phyloP scores from a whole-genome alignment of 2,113 vertebrate species.

The Gnathonemus echidnorhynchus region DNA sequence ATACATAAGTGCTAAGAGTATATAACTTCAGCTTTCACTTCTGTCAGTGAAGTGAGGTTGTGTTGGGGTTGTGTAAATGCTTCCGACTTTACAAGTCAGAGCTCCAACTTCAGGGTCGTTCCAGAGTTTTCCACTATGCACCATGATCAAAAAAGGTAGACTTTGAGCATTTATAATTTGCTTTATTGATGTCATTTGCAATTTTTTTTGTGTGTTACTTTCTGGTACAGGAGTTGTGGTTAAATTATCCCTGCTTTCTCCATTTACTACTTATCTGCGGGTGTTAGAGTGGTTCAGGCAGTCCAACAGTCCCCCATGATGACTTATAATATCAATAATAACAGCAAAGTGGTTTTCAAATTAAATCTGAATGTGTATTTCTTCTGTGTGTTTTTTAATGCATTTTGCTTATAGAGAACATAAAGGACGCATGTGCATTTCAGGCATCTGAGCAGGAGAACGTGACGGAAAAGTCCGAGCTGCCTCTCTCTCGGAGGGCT shows the following conservation, averaged over 20 bases:
- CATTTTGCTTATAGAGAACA: neutral
- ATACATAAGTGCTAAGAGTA: neutral
- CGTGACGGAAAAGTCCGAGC: neutral
- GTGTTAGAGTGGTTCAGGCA: neutral
- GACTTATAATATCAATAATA: neutral
- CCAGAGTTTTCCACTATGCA: neutral
- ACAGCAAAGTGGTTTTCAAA: neutral
- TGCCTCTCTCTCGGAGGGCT: neutral
- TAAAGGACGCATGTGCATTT: neutral
- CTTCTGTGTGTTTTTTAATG: neutral
- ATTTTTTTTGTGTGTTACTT: neutral
- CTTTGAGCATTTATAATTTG: neutral
- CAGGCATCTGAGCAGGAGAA: neutral
- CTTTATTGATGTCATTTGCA: neutral
- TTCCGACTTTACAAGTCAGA: no score
- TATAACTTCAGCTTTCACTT: neutral
- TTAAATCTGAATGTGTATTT: neutral
- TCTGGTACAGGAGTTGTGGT: neutral
- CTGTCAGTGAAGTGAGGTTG: neutral
- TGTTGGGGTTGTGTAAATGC: no score
- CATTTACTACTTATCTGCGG: neutral
- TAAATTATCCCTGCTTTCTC: neutral
- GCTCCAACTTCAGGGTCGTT: neutral
- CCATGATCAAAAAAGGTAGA: neutral
- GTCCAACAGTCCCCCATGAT: neutral